phyloP scores from a whole-genome alignment of 1,140 invertebrate species.

The Drosophila parabipectinata region DNA sequence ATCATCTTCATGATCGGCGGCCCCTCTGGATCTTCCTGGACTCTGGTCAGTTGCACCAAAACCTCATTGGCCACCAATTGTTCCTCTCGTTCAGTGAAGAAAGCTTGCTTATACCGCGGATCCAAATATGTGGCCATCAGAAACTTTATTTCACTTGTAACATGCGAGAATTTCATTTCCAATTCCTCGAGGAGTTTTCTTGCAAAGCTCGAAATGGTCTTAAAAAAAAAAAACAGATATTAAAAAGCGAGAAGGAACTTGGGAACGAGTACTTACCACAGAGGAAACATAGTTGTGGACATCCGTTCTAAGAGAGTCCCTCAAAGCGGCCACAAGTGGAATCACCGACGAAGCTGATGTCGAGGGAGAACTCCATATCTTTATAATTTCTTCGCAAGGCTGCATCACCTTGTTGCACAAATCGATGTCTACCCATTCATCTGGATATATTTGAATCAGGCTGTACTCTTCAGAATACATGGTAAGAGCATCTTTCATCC shows the following conservation, averaged over 20 bases:
- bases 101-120: constrained; percentile 64
- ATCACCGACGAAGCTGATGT: constrained; percentile 58
- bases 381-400: constrained; percentile 56
- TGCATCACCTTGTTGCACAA: constrained; percentile 59
- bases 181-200: constrained; percentile 58
- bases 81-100: constrained; percentile 54
- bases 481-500: constrained; percentile 48
- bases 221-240: not conserved
- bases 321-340: constrained; percentile 53
- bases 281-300: constrained; percentile 62
- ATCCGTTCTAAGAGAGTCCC: constrained; percentile 55
- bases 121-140: constrained; percentile 65
- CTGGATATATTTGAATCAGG: constrained; percentile 52
- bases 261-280: constrained; percentile 24
- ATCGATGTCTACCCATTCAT: constrained; percentile 65
- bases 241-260: not conserved
- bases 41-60: constrained; percentile 13
- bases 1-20: constrained; percentile 23
- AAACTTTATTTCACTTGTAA: constrained; percentile 52
- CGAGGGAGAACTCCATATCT: constrained; percentile 44
- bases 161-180: constrained; percentile 40
- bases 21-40: not conserved
- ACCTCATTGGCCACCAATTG: constrained; percentile 54
- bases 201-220: constrained; percentile 60
- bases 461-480: constrained; percentile 56